Conservation (phyloP, 2,888 invertebrate species). For the Leptarthrus brevirostris region DNA sequence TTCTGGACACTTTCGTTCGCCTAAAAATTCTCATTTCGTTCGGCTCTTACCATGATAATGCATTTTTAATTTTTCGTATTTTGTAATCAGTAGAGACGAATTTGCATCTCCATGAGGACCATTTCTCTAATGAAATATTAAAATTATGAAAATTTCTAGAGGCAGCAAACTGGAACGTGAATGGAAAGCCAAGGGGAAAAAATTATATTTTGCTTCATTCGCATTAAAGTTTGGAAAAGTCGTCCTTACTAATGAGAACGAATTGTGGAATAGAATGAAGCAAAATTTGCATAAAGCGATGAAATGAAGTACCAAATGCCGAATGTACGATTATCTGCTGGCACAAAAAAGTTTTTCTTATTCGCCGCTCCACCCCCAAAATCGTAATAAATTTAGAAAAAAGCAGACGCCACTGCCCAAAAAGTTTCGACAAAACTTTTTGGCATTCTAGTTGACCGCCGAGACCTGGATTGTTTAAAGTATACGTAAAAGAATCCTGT, state of each 20-base stretch:
- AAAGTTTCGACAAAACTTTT: conserved; percentile 10
- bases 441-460: conserved; percentile 28
- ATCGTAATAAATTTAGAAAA: conserved; percentile 43
- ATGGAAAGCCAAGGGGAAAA: neutral
- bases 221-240: conserved; percentile 36
- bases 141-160: conserved; percentile 43
- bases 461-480: neutral
- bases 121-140: conserved; percentile 45
- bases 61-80: conserved; percentile 16
- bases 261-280: conserved; percentile 39
- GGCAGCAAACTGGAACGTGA: conserved; percentile 21
- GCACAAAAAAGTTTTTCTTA: conserved; percentile 6
- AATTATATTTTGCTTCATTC: conserved; percentile 29
- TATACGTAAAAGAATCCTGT: conserved; percentile 13
- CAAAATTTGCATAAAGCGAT: conserved; percentile 27
- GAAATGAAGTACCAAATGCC: conserved; percentile 2
- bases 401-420: conserved; percentile 35
- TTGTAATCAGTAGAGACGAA: conserved; percentile 39
- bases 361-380: neutral
- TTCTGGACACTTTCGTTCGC: too few species aligned
- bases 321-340: neutral
- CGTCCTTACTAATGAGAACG: conserved; percentile 31
- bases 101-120: conserved; percentile 37
- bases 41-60: conserved; percentile 9
- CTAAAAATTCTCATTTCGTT: too few species aligned